A percentile compares a stretch with the other conserved stretches of the same genome.
Evolutionary conservation across 1,140 invertebrate species (phyloP).

Genomic region (Polypedilum pembai): DNA sequence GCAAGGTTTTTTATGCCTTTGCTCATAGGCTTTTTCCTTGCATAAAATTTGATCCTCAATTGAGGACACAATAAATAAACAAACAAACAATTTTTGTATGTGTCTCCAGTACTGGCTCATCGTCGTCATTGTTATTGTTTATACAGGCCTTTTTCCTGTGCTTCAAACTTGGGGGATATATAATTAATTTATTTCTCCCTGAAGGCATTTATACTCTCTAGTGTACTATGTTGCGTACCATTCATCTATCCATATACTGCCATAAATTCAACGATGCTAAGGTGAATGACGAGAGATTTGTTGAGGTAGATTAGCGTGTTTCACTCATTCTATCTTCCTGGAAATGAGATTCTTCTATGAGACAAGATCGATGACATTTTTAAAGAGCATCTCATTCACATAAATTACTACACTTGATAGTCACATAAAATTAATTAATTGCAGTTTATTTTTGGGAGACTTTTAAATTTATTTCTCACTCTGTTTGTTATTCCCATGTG

Average conservation of each 20-base stretch:
- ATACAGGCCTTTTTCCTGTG: too few species aligned
- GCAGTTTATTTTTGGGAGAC: not conserved
- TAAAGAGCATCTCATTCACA: not conserved
- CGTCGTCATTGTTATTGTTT: constrained; percentile 11
- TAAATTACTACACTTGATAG: constrained; percentile 13
- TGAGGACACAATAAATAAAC: too few species aligned
- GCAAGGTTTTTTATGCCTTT: too few species aligned
- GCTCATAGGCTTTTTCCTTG: too few species aligned
- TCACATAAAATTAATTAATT: constrained; percentile 14
- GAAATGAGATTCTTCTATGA: not conserved
- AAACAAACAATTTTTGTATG: too few species aligned
- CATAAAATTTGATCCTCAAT: too few species aligned
- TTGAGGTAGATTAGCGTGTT: not conserved
- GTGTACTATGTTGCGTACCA: too few species aligned
- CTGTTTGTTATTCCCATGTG: not conserved
- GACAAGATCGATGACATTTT: constrained; percentile 4
- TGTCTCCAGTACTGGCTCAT: not conserved
- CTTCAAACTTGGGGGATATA: not conserved
- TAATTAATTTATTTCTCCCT: constrained; percentile 19
- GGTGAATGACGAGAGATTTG: not conserved
- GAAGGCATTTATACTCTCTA: not conserved
- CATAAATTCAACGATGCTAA: too few species aligned
- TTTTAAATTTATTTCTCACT: not conserved
- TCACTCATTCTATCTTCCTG: not conserved
- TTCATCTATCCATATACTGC: too few species aligned